Percentiles rank a stretch among this genome's conserved stretches.
Evolutionary conservation across 2,113 vertebrate species (phyloP).

Genomic region (Redunca redunca): DNA sequence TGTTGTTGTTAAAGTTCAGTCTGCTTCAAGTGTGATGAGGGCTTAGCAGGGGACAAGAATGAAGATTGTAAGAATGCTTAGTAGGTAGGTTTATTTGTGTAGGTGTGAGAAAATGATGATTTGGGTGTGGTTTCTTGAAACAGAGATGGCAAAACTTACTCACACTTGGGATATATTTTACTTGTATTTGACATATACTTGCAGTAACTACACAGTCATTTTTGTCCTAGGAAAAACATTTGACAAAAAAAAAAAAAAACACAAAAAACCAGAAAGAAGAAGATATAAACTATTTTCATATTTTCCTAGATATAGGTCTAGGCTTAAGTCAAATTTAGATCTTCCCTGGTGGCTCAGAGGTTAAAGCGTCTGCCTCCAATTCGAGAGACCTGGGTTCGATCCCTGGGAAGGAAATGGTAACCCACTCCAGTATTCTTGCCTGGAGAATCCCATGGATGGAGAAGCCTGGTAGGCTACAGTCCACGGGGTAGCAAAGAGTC

Average conservation of each 20-base stretch:
- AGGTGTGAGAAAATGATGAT: neutral
- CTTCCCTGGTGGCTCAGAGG: too few species aligned
- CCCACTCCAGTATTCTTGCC: too few species aligned
- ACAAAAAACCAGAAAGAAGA: neutral
- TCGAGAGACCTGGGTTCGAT: too few species aligned
- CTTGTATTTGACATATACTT: neutral
- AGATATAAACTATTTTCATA: neutral
- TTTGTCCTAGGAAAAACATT: neutral
- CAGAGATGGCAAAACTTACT: neutral
- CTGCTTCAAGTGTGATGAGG: neutral
- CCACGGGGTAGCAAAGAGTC: too few species aligned
- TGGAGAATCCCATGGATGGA: too few species aligned
- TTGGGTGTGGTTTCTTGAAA: neutral
- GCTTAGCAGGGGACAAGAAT: accelerated
- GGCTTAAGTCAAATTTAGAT: neutral
- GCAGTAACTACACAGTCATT: neutral
- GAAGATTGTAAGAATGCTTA: neutral
- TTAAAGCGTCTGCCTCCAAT: too few species aligned
- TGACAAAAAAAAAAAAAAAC: neutral
- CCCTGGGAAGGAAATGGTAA: too few species aligned
- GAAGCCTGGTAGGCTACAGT: too few species aligned
- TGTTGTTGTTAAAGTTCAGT: neutral
- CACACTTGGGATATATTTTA: neutral
- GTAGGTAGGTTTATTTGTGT: neutral
- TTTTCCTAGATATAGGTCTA: neutral